Evolutionary conservation across 2,113 vertebrate genomes (phyloP).

Genomic region (Zootoca vivipara): DNA sequence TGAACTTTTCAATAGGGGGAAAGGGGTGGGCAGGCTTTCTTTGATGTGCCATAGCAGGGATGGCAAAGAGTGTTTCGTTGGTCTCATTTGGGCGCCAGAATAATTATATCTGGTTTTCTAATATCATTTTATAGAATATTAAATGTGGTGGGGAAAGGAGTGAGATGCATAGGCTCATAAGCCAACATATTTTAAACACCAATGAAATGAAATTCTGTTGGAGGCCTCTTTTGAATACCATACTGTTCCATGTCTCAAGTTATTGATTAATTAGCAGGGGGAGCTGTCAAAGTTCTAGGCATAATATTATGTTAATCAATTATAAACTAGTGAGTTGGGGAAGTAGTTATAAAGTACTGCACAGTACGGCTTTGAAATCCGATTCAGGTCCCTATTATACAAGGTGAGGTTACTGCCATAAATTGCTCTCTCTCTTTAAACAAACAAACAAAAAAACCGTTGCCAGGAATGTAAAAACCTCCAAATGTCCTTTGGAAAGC

Average conservation of each 20-base stretch:
- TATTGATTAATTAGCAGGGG: slow-evolving; percentile 55
- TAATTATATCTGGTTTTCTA: background rate
- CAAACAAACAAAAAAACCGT: too few species aligned
- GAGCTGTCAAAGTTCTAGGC: slow-evolving; percentile 14
- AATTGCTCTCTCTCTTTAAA: background rate
- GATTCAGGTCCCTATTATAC: too few species aligned
- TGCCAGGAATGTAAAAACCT: background rate
- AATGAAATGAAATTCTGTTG: background rate
- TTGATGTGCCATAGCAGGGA: background rate
- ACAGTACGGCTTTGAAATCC: background rate
- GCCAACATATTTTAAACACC: background rate
- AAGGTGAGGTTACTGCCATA: background rate
- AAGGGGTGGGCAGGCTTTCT: background rate
- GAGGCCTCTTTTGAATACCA: background rate
- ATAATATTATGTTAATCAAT: slow-evolving; percentile 24
- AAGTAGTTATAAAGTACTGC: too few species aligned
- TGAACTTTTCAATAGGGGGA: too few species aligned
- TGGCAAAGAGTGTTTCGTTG: background rate
- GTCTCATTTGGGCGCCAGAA: background rate
- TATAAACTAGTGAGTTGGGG: slow-evolving; percentile 28
- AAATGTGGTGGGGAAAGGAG: background rate
- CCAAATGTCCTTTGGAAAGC: background rate
- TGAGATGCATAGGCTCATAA: fast-evolving
- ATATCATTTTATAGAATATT: background rate
- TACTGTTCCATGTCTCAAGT: slow-evolving; percentile 18